Conservation (phyloP, 1,140 invertebrate genomes). For the Colletes gigas region DNA sequence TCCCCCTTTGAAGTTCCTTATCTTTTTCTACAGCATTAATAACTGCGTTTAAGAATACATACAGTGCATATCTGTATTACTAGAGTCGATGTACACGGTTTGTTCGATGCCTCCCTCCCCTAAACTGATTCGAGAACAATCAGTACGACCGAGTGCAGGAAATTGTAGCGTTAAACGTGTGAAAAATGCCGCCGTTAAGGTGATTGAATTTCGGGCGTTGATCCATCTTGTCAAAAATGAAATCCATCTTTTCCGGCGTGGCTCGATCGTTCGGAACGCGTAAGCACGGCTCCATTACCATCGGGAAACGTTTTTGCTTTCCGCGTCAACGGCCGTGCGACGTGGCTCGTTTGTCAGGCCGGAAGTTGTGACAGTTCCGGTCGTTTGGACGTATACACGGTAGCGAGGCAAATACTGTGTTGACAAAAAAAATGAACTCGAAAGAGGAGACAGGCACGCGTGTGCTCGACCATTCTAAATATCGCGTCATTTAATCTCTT, state of each 20-base stretch:
- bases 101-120: background rate
- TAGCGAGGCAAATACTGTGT: too few species aligned
- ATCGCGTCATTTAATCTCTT: too few species aligned
- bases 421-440: too few species aligned
- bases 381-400: background rate
- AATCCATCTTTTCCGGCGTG: conserved; percentile 1
- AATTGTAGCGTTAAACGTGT: background rate
- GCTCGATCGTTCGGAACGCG: background rate
- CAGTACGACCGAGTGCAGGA: background rate
- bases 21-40: too few species aligned
- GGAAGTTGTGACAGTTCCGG: conserved; percentile 1
- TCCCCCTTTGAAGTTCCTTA: too few species aligned
- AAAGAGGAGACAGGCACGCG: too few species aligned
- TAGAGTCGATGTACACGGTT: background rate
- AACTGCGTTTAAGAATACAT: too few species aligned
- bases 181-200: conserved; percentile 11
- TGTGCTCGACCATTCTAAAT: too few species aligned
- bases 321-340: background rate
- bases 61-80: too few species aligned
- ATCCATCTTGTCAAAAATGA: conserved; percentile 15
- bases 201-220: conserved; percentile 9
- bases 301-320: conserved; percentile 9
- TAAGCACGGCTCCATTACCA: conserved; percentile 11
- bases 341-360: background rate
- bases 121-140: background rate